These are phyloP conservation scores for Cololabis saira DNA, from an alignment of 2,113 vertebrate genomes.

Conservation along the genomic window DNA sequence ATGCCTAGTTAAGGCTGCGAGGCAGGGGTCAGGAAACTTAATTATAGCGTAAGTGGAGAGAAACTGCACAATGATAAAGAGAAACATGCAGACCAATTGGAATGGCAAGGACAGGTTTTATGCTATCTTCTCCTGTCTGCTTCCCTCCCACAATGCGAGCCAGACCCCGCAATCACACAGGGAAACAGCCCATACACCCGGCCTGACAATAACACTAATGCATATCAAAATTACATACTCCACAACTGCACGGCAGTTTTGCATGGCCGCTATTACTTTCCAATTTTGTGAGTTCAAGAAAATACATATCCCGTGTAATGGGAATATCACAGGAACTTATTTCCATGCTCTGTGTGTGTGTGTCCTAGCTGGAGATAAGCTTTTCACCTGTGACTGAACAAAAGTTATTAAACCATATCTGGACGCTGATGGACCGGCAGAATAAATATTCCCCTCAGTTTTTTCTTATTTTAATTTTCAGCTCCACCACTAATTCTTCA, in stretches of 20 bases:
- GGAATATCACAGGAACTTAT: constrained; percentile 76
- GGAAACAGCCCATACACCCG: constrained; percentile 87
- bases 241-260: constrained; percentile 69
- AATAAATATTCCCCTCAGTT: constrained; percentile 38
- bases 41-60: constrained; percentile 99
- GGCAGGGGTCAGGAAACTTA: constrained; percentile 99
- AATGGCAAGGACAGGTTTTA: constrained; percentile 99
- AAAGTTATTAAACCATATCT: constrained; percentile 74
- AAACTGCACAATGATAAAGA: constrained; percentile 98
- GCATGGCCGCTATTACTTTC: constrained; percentile 74
- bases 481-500: constrained; percentile 45
- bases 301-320: constrained; percentile 75
- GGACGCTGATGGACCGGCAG: constrained; percentile 25
- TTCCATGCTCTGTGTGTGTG: constrained; percentile 51
- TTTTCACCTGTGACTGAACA: constrained; percentile 65
- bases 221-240: constrained; percentile 80
- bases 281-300: constrained; percentile 73
- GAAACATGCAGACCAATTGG: constrained; percentile 97
- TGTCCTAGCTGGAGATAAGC: constrained; percentile 70
- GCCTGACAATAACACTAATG: constrained; percentile 84
- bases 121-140: constrained; percentile 93
- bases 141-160: constrained; percentile 90
- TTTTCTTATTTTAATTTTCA: constrained; percentile 27
- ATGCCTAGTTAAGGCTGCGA: constrained; percentile 95
- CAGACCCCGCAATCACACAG: constrained; percentile 88